Conservation (phyloP, 2,888 invertebrate species). For the Drosophila kanekoi region DNA sequence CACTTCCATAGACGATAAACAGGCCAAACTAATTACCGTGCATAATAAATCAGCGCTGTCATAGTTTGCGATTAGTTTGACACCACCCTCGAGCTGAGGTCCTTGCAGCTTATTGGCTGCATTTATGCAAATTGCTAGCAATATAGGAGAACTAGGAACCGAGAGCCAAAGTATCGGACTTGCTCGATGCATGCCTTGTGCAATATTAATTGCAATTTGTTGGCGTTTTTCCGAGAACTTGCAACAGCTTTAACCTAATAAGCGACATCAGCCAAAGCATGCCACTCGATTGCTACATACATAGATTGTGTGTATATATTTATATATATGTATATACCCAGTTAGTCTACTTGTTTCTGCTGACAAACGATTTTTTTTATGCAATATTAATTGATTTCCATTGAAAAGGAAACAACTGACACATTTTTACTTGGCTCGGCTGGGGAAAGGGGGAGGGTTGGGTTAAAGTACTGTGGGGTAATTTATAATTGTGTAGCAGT, state of each 20-base stretch:
- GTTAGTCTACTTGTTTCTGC: slow-evolving; percentile 16
- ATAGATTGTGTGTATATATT: neutral
- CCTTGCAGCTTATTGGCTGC: slow-evolving; percentile 41
- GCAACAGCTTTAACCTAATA: slow-evolving; percentile 59
- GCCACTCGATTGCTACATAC: slow-evolving; percentile 10
- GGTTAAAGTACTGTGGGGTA: slow-evolving; percentile 6
- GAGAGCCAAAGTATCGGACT: slow-evolving; percentile 25
- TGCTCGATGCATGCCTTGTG: slow-evolving; percentile 39
- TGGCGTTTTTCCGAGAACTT: slow-evolving; percentile 59
- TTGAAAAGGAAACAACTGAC: slow-evolving; percentile 65
- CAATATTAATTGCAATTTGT: slow-evolving; percentile 76
- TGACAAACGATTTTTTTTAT: slow-evolving; percentile 56
- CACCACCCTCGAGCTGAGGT: slow-evolving; percentile 37
- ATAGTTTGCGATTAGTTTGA: slow-evolving; percentile 73
- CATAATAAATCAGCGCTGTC: slow-evolving; percentile 78
- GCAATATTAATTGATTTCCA: slow-evolving; percentile 76
- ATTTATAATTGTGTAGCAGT: slow-evolving; percentile 44
- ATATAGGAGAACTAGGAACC: slow-evolving; percentile 14
- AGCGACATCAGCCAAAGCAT: slow-evolving; percentile 15
- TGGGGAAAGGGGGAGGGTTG: neutral
- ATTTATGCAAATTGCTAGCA: slow-evolving; percentile 75
- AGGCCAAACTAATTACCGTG: slow-evolving; percentile 77
- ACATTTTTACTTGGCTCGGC: slow-evolving; percentile 37
- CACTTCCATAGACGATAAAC: slow-evolving; percentile 54
- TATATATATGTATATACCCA: slow-evolving; percentile 1